Evolutionary conservation across 2,113 vertebrate genomes (phyloP).

Genomic region (Pogonocichla stellata): DNA sequence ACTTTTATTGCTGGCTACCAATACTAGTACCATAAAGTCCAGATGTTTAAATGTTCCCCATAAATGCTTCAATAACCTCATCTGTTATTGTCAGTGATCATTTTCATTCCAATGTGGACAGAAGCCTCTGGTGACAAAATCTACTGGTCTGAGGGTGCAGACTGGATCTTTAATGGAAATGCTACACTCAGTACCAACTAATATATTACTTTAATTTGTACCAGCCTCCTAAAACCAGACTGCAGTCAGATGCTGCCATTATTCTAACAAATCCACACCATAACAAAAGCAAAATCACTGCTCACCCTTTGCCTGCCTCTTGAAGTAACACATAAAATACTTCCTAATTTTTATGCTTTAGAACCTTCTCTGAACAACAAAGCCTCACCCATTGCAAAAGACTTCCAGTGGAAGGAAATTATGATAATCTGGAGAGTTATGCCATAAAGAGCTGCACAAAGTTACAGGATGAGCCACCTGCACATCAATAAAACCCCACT

Average conservation of each 20-base stretch:
- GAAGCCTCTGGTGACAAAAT: background rate
- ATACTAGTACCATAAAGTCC: background rate
- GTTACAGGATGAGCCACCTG: slow-evolving; percentile 6
- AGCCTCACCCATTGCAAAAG: background rate
- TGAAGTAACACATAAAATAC: background rate
- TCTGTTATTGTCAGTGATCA: background rate
- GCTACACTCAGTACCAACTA: background rate
- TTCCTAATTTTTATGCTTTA: background rate
- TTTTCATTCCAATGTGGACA: background rate
- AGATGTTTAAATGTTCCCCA: background rate
- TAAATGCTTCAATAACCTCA: background rate
- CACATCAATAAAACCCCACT: background rate
- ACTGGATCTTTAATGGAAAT: background rate
- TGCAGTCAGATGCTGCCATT: background rate
- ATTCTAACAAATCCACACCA: background rate
- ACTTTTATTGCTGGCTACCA: background rate
- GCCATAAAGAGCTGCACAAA: background rate
- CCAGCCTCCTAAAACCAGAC: background rate
- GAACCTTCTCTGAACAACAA: background rate
- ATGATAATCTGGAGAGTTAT: background rate
- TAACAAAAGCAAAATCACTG: background rate
- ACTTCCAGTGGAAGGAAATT: background rate
- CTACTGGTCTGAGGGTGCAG: background rate
- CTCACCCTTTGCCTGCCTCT: background rate
- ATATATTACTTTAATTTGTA: background rate